phyloP scores from a whole-genome alignment of 2,113 vertebrate species.

The Odocoileus virginianus region DNA sequence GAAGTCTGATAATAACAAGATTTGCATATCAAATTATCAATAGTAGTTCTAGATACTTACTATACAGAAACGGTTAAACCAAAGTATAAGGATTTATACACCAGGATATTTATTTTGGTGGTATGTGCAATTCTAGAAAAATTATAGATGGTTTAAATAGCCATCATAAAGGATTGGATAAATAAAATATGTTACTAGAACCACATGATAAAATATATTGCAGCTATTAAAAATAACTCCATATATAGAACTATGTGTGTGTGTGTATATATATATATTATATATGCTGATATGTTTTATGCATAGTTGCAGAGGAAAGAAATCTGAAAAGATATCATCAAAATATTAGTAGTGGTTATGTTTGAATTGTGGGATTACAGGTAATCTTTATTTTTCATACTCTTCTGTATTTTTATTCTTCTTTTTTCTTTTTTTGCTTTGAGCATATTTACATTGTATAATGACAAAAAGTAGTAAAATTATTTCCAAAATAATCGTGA shows the following conservation, averaged over 20 bases:
- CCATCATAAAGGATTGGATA: neutral
- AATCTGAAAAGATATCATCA: neutral
- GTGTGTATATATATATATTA: rapidly evolving
- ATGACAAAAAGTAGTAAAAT: neutral
- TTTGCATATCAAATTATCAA: neutral
- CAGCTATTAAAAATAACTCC: neutral
- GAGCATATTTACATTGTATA: neutral
- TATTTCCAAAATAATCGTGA: slow-evolving; percentile 19
- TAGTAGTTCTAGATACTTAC: neutral
- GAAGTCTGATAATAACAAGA: neutral
- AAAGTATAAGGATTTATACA: neutral
- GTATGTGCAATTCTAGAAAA: neutral
- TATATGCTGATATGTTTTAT: neutral
- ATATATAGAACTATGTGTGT: neutral
- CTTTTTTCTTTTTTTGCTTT: neutral
- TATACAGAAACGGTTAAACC: neutral
- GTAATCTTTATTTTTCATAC: neutral
- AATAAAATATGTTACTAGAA: neutral
- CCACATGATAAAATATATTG: neutral
- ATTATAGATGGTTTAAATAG: neutral
- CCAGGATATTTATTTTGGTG: neutral
- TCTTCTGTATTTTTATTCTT: neutral
- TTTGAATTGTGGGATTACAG: neutral
- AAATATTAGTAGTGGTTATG: neutral
- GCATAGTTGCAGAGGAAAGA: neutral